phyloP scores from a whole-genome alignment of 2,888 invertebrate species.

The Lobophora halterata region DNA sequence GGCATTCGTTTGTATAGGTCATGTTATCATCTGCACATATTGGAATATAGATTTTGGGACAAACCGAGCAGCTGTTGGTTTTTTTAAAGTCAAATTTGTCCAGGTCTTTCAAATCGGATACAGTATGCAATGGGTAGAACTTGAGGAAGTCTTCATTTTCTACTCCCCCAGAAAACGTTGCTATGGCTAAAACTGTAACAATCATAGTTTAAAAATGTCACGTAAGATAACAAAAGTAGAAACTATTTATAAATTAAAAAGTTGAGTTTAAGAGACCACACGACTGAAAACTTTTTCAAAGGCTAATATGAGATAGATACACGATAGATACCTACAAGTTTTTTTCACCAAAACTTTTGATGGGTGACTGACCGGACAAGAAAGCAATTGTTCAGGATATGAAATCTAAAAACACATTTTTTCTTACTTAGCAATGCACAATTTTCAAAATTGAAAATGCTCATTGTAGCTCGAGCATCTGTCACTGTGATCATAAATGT shows the following conservation, averaged over 20 bases:
- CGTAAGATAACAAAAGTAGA: too few species aligned
- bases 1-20: constrained; percentile 48
- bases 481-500: constrained; percentile 5
- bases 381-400: too few species aligned
- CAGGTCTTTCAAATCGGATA: neutral
- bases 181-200: constrained; percentile 2
- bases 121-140: neutral
- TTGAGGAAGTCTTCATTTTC: neutral
- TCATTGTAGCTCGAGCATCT: constrained; percentile 5
- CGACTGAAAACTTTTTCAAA: too few species aligned
- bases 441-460: constrained; percentile 3
- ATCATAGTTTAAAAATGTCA: too few species aligned
- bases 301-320: too few species aligned
- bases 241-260: too few species aligned
- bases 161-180: neutral
- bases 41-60: constrained; percentile 44
- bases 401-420: neutral
- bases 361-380: too few species aligned
- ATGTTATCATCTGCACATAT: constrained; percentile 43
- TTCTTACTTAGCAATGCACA: constrained; percentile 2
- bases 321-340: too few species aligned
- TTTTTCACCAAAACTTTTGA: too few species aligned
- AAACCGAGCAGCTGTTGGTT: constrained; percentile 15
- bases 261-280: too few species aligned
- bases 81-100: constrained; percentile 2